phyloP scores from a whole-genome alignment of 2,888 invertebrate genomes.

The Melipona beecheii region DNA sequence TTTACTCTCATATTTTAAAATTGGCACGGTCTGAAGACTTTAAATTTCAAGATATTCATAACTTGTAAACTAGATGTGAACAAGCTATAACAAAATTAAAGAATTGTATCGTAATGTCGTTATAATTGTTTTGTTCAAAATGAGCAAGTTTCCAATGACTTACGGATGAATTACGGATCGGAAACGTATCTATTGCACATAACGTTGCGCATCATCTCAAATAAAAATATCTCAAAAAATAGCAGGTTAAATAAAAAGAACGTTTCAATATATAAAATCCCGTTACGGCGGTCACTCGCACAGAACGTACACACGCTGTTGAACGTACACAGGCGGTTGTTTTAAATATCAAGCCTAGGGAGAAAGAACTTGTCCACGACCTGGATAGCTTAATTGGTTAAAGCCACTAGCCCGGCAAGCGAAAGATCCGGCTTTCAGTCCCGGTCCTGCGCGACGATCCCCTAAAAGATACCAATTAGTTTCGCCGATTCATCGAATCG shows the following conservation, averaged over 20 bases:
- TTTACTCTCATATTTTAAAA: no score
- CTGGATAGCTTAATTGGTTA: constrained; percentile 25
- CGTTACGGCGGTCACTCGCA: not conserved
- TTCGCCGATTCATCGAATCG: not conserved
- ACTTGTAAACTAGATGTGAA: no score
- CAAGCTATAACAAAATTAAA: no score
- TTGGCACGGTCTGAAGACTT: no score
- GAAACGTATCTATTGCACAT: rapidly evolving
- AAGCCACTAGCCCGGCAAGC: constrained; percentile 7
- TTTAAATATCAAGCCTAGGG: constrained; percentile 12
- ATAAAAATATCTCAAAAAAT: not conserved
- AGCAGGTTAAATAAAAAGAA: not conserved
- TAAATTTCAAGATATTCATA: no score
- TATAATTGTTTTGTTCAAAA: no score
- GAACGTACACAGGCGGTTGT: no score
- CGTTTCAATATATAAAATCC: not conserved
- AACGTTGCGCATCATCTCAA: no score
- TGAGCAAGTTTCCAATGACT: no score
- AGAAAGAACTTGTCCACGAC: constrained; percentile 29
- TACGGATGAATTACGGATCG: no score
- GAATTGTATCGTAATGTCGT: no score
- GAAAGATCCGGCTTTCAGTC: constrained; percentile 12
- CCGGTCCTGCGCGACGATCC: not conserved
- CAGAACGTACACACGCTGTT: not conserved
- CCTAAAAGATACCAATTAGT: not conserved